Evolutionary conservation across 2,113 vertebrate species (phyloP).

Genomic region (Holacanthus passer): DNA sequence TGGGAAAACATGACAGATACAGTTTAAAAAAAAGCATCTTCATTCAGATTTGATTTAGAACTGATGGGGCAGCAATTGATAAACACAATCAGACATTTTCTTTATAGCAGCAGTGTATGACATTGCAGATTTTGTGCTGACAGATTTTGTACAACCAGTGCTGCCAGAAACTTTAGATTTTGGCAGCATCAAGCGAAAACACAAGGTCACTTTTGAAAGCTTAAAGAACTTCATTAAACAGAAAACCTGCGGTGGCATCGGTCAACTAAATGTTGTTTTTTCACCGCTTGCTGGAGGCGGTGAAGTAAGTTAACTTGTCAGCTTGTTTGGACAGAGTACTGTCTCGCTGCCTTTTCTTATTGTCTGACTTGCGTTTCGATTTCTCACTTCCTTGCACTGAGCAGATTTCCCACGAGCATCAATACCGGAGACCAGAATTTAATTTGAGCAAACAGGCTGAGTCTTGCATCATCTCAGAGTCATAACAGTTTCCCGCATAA

Average conservation of each 20-base stretch:
- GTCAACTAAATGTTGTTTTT: background rate
- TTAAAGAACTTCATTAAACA: background rate
- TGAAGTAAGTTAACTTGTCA: background rate
- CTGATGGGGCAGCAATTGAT: background rate
- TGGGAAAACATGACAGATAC: background rate
- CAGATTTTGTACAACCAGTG: background rate
- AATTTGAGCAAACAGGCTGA: background rate
- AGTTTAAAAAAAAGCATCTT: background rate
- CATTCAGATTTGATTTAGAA: conserved; percentile 3
- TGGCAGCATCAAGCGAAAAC: background rate
- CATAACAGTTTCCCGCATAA: background rate
- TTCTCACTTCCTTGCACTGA: conserved; percentile 19
- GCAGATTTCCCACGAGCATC: conserved; percentile 28
- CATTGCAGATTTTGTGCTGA: background rate
- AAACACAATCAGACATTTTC: background rate
- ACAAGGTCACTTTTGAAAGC: background rate
- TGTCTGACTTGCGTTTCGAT: background rate
- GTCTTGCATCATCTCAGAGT: background rate
- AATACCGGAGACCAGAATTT: background rate
- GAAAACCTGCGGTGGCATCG: background rate
- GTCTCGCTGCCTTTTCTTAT: background rate
- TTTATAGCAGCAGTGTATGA: background rate
- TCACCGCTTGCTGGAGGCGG: background rate
- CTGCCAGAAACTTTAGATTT: background rate
- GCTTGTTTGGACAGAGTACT: background rate